A percentile compares a stretch with the other conserved stretches of the same genome.
Conservation (phyloP, 53 echinoderm and acorn worm genomes). For the Patiria pectinifera region DNA sequence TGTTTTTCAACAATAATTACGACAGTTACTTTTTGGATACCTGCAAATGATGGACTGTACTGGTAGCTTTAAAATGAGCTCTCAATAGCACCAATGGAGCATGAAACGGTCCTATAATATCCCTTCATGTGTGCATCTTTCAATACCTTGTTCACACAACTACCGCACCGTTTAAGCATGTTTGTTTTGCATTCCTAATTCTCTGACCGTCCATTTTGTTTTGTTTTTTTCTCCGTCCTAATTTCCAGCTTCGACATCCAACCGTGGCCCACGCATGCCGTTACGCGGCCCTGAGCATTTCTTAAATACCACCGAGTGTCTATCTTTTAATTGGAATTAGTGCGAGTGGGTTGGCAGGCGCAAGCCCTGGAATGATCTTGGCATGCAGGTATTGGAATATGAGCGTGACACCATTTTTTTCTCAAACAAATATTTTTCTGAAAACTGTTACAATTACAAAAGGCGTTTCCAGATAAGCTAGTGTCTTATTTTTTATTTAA, state of each 20-base stretch:
- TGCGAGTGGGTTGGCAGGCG: not conserved
- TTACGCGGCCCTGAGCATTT: conserved; percentile 14
- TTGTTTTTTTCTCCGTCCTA: not conserved
- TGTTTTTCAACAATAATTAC: too few relatives aligned
- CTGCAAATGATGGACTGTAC: too few relatives aligned
- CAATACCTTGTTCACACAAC: not conserved
- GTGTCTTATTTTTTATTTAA: too few relatives aligned
- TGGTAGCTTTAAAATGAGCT: too few relatives aligned
- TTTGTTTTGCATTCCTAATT: not conserved
- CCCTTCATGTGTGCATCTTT: not conserved
- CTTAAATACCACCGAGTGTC: conserved; percentile 33
- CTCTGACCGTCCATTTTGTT: not conserved
- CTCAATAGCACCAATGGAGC: too few relatives aligned
- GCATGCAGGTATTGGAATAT: not conserved
- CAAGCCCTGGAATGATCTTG: not conserved
- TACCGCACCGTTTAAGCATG: not conserved
- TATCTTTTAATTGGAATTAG: conserved; percentile 35
- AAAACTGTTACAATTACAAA: too few relatives aligned
- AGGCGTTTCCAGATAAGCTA: too few relatives aligned
- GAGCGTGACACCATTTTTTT: too few relatives aligned
- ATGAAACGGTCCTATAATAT: too few relatives aligned
- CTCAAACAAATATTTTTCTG: too few relatives aligned
- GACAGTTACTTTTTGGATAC: too few relatives aligned
- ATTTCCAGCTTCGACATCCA: not conserved
- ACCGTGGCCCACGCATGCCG: not conserved